Base-by-base conservation (phyloP, 2,113 vertebrate genomes). In the Leptocoma aspasia region DNA sequence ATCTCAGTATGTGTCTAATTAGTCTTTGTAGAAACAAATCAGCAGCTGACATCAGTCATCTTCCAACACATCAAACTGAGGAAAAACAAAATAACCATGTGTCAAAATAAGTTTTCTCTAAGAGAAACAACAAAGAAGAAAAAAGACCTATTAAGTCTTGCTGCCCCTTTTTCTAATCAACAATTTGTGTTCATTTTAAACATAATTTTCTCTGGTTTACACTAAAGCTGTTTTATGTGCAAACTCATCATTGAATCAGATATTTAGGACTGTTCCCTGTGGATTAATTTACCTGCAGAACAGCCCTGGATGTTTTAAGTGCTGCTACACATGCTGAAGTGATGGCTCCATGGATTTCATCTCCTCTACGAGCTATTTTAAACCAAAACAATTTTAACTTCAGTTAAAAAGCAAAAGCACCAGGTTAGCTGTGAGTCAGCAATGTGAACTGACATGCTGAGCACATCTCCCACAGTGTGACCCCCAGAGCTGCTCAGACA, bases 201-300 rank as follows among this genome's bases (percentile, higher is more conserved):
- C 28, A 27, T 54, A 7, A 72, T 77, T 94, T 93, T 70, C 61
- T 57, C 59, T 50, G 30, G 14, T 95, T 92, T 85, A 88, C 54
- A 72, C 45, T 82, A 23, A 61, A 68, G 57, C 45, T 85, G 82
- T 35, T 92, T 88, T 76, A 88, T 80, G 79, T 47, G 75, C 66
- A 83, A 92, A 88, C 85, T 88, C 50, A 1, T 86, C 57, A 86
- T 1, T 63, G 88, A 93, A 56, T 82, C 85, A 88, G 82, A 66
- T 95, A 82, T 92, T 92, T 65, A 60, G 82, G 75, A 80, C 70
- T 61, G 63, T 27, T 92, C 95, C 92, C 95, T 54, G 66, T 15
- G 92, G 88, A 88, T 93, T 88, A 82, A 95, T 96, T 94, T 73
- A 93, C 73, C 75, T 89, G 69, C 53, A 28, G 33, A 94, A 66